Conservation (phyloP, 2,113 vertebrate species). For the Amblyopsis rosae region DNA sequence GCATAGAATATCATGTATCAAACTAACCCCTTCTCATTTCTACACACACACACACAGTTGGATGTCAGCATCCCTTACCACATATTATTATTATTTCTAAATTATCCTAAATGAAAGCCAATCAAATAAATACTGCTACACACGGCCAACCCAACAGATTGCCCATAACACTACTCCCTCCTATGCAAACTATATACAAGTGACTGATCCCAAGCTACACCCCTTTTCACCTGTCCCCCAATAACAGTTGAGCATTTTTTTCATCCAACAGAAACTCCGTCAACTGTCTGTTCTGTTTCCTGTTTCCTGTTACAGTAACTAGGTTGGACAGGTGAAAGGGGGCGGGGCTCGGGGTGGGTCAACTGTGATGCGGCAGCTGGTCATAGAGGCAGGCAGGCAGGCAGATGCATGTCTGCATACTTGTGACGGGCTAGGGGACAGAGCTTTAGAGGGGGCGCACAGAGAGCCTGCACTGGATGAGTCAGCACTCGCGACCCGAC, state of each 20-base stretch:
- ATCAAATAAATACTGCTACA: background rate
- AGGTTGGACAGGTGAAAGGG: too few relatives aligned
- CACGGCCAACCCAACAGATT: conserved; percentile 10
- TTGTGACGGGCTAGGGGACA: conserved; percentile 91
- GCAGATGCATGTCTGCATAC: conserved; percentile 83
- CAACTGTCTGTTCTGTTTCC: too few relatives aligned
- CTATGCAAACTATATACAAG: conserved; percentile 29
- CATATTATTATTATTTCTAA: too few relatives aligned
- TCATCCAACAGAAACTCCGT: too few relatives aligned
- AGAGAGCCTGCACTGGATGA: conserved; percentile 90
- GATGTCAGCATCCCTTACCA: background rate
- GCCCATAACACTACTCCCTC: background rate
- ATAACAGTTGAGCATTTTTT: too few relatives aligned
- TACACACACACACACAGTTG: background rate
- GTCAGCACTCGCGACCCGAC: conserved; percentile 84
- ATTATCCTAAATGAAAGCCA: background rate
- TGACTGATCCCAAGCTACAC: background rate
- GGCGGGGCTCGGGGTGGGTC: conserved; percentile 20
- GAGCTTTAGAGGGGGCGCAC: conserved; percentile 91
- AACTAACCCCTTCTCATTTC: conserved; percentile 2
- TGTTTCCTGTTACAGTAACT: too few relatives aligned
- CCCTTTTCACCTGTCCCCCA: too few relatives aligned
- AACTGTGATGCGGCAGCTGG: conserved; percentile 31
- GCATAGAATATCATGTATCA: conserved; percentile 5
- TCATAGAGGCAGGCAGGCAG: conserved; percentile 69